These are phyloP conservation scores for Gallinago nigripennis DNA, from an alignment of 2,797 vertebrate genomes.

Conservation along the genomic window DNA sequence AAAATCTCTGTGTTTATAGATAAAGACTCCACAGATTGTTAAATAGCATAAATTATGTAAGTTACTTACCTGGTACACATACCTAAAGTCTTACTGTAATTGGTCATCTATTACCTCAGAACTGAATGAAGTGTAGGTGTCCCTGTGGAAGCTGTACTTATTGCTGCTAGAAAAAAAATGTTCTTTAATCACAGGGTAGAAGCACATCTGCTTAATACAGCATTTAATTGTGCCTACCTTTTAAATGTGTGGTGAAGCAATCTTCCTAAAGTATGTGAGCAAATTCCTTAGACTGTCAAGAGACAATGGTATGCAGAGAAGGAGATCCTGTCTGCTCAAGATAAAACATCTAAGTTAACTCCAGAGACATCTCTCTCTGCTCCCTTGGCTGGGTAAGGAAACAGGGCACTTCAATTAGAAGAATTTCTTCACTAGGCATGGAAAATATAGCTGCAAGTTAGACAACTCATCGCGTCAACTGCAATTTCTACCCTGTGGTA, in stretches of 20 bases:
- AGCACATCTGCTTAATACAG: slow-evolving; percentile 6
- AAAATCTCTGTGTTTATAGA: slow-evolving; percentile 45
- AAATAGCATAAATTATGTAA: slow-evolving; percentile 35
- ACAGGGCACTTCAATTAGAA: background rate
- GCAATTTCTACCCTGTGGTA: background rate
- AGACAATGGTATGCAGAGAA: background rate
- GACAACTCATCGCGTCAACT: background rate
- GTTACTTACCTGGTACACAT: background rate
- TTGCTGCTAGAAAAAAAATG: background rate
- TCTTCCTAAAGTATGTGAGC: background rate
- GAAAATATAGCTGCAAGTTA: background rate
- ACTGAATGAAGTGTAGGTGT: background rate
- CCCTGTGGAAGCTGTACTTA: background rate
- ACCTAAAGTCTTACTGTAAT: background rate
- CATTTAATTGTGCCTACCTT: background rate
- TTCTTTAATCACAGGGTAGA: background rate
- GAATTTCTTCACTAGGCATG: background rate
- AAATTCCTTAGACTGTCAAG: slow-evolving; percentile 53
- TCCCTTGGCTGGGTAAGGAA: background rate
- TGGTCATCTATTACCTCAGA: background rate
- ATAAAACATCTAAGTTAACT: background rate
- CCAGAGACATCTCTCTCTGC: background rate
- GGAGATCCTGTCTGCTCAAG: background rate
- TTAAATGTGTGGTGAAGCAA: background rate
- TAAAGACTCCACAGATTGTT: background rate